A percentile compares a stretch with the other conserved stretches of the same genome.
Evolutionary conservation across 2,888 invertebrate genomes (phyloP).

Genomic region (Apoderus coryli): DNA sequence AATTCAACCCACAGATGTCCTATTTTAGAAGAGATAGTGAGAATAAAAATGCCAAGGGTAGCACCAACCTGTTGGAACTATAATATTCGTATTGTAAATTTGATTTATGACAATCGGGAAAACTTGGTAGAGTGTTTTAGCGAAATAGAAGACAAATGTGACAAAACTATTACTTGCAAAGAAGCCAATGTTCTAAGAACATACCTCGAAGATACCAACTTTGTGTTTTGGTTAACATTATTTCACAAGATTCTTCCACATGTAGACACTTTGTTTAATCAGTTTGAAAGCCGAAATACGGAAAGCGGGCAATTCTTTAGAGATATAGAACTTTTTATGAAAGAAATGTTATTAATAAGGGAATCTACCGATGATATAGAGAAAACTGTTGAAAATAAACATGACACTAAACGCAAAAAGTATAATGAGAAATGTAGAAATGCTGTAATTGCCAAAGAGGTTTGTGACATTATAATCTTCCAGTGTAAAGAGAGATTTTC

Average conservation of each 20-base stretch:
- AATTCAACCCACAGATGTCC: conserved; percentile 9
- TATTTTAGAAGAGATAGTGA: conserved; percentile 10
- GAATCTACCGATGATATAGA: too few relatives aligned
- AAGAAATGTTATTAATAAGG: too few relatives aligned
- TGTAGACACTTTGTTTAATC: conserved; percentile 10
- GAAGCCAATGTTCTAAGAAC: conserved; percentile 9
- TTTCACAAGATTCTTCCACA: conserved; percentile 12
- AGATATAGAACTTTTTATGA: too few relatives aligned
- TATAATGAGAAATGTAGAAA: too few relatives aligned
- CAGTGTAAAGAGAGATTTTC: too few relatives aligned
- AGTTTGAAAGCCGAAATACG: too few relatives aligned
- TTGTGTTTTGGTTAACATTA: conserved; percentile 12
- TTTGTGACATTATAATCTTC: too few relatives aligned
- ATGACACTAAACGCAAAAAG: too few relatives aligned
- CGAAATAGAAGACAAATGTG: conserved; percentile 9
- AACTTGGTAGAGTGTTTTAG: conserved; percentile 7
- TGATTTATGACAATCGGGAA: conserved; percentile 9
- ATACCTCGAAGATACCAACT: conserved; percentile 9
- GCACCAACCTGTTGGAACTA: conserved; percentile 9
- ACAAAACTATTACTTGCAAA: conserved; percentile 8
- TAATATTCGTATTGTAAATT: conserved; percentile 9
- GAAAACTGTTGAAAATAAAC: too few relatives aligned
- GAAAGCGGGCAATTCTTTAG: too few relatives aligned
- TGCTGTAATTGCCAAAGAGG: too few relatives aligned
- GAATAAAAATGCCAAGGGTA: conserved; percentile 7